Conservation (phyloP, 2,888 invertebrate genomes). For the Escarpia spicata region DNA sequence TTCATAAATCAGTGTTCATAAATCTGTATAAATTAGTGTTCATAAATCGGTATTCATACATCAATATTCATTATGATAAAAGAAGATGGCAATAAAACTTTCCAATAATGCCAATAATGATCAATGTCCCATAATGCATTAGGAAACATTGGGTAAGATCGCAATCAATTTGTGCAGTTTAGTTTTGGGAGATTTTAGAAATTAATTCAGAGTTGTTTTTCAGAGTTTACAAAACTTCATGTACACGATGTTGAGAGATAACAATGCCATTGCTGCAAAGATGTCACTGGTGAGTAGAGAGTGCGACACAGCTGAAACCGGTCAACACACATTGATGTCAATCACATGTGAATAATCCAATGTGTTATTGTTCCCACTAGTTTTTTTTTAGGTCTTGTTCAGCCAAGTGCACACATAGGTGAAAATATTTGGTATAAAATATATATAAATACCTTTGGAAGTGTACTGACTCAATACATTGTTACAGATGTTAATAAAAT, state of each 20-base stretch:
- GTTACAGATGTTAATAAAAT: not conserved
- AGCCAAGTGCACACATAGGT: not conserved
- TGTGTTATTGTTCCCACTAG: not conserved
- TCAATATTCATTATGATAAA: not conserved
- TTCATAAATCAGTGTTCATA: no score
- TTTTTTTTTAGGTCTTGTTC: not conserved
- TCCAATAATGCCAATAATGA: not conserved
- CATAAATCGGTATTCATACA: not conserved
- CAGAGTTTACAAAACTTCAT: slow-evolving; percentile 92
- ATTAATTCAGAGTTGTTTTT: slow-evolving; percentile 38
- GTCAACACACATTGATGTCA: not conserved
- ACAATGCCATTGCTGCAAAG: slow-evolving; percentile 88
- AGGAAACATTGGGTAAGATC: not conserved
- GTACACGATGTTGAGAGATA: slow-evolving; percentile 86
- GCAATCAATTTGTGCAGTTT: not conserved
- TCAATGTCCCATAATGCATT: not conserved
- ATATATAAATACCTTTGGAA: no score
- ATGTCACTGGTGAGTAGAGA: slow-evolving; percentile 77
- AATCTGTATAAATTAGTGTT: no score
- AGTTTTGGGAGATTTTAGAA: not conserved
- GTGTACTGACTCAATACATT: no score
- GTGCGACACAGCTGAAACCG: not conserved
- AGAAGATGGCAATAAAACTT: not conserved
- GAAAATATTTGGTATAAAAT: not conserved
- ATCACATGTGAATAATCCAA: not conserved